A percentile compares a stretch with the other conserved stretches of the same genome.
Conservation (phyloP, 2,113 vertebrate species). For the Helogale parvula region DNA sequence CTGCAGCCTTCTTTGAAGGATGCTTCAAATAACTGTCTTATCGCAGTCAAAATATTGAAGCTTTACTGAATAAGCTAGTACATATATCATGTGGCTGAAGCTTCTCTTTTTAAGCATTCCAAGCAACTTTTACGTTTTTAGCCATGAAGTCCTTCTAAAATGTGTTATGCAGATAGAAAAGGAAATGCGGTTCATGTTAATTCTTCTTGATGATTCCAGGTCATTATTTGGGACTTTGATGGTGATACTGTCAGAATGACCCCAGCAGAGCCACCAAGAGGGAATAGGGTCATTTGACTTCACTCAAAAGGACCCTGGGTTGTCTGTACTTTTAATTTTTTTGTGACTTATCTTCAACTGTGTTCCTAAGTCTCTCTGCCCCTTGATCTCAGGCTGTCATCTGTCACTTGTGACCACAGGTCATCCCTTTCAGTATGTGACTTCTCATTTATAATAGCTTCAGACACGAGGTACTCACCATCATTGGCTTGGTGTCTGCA, state of each 20-base stretch:
- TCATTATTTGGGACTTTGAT: neutral
- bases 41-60: neutral
- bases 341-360: neutral
- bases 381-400: neutral
- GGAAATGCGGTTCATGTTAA: neutral
- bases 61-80: no score
- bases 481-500: neutral
- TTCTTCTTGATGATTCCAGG: neutral
- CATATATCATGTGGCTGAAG: neutral
- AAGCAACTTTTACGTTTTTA: neutral
- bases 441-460: neutral
- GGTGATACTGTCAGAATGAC: neutral
- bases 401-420: neutral
- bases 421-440: neutral
- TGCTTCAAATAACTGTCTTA: neutral
- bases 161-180: fast-evolving
- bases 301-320: neutral
- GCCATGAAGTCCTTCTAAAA: neutral
- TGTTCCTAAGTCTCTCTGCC: neutral
- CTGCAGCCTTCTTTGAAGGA: neutral
- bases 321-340: neutral
- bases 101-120: neutral
- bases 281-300: no score
- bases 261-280: neutral
- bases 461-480: neutral